These are phyloP conservation scores for Cantharis rustica DNA, from an alignment of 2,888 invertebrate genomes.

Conservation along the genomic window DNA sequence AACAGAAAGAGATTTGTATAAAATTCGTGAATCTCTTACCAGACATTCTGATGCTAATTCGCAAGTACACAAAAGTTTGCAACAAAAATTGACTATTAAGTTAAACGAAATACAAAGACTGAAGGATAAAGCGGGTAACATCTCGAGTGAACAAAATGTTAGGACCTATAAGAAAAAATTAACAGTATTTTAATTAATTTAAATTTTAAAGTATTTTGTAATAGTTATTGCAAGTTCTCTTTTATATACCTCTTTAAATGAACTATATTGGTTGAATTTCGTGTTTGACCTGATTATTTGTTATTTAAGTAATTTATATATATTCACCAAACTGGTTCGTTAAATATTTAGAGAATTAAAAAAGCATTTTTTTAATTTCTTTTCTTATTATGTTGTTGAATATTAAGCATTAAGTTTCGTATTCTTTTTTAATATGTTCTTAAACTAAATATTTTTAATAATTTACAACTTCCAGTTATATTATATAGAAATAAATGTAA, in stretches of 20 bases:
- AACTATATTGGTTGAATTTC: neutral
- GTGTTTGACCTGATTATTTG: neutral
- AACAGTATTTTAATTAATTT: constrained; percentile 68
- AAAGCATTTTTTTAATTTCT: neutral
- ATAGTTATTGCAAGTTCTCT: neutral
- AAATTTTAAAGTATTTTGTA: neutral
- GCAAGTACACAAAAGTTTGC: constrained; percentile 65
- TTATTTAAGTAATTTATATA: neutral
- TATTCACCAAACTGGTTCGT: neutral
- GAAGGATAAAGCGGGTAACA: constrained; percentile 64
- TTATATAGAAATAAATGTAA: no score
- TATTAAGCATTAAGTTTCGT: no score
- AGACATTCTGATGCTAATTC: constrained; percentile 65
- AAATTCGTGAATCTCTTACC: constrained; percentile 67
- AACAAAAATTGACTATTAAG: constrained; percentile 64
- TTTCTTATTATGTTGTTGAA: no score
- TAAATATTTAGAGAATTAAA: neutral
- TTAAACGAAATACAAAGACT: constrained; percentile 66
- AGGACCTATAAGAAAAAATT: constrained; percentile 77
- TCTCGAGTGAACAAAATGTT: constrained; percentile 71
- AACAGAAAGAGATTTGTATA: constrained; percentile 68
- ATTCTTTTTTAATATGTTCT: no score
- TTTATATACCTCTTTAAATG: neutral
- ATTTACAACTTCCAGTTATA: no score
- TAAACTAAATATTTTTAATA: no score